These are phyloP conservation scores for Lordiphosa mommai DNA, from an alignment of 1,140 invertebrate genomes.

Conservation along the genomic window DNA sequence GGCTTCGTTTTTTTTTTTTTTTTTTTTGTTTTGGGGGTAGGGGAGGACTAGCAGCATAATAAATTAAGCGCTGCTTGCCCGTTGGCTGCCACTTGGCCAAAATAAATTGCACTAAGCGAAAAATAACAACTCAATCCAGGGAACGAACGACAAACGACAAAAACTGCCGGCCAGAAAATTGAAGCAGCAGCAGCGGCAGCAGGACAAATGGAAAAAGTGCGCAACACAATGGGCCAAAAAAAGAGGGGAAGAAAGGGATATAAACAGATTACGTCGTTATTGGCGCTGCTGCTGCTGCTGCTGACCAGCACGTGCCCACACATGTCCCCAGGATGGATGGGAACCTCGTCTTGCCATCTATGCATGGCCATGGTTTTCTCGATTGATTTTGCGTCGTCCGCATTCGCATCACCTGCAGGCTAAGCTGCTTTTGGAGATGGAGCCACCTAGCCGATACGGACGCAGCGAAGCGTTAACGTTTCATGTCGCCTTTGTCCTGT, in stretches of 20 bases:
- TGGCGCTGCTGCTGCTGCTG: constrained; percentile 43
- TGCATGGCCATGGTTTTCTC: constrained; percentile 61
- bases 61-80: constrained; percentile 73
- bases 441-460: constrained; percentile 12
- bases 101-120: constrained; percentile 78
- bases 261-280: constrained; percentile 78
- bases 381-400: constrained; percentile 67
- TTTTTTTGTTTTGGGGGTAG: background rate
- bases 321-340: constrained; percentile 52
- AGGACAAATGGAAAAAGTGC: constrained; percentile 74
- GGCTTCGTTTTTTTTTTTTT: too few species aligned
- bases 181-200: constrained; percentile 50
- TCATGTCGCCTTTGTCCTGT: constrained; percentile 45
- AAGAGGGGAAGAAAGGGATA: constrained; percentile 60
- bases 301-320: constrained; percentile 71
- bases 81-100: constrained; percentile 73
- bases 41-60: constrained; percentile 49
- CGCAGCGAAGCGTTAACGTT: constrained; percentile 69
- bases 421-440: constrained; percentile 56
- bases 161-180: constrained; percentile 74
- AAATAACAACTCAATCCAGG: constrained; percentile 74
- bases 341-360: constrained; percentile 28
- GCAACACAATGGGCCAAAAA: constrained; percentile 64
- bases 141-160: constrained; percentile 59
- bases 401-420: constrained; percentile 65